These are phyloP conservation scores for Sterrhoptilus dennistouni DNA, from an alignment of 2,113 vertebrate genomes.

Conservation along the genomic window DNA sequence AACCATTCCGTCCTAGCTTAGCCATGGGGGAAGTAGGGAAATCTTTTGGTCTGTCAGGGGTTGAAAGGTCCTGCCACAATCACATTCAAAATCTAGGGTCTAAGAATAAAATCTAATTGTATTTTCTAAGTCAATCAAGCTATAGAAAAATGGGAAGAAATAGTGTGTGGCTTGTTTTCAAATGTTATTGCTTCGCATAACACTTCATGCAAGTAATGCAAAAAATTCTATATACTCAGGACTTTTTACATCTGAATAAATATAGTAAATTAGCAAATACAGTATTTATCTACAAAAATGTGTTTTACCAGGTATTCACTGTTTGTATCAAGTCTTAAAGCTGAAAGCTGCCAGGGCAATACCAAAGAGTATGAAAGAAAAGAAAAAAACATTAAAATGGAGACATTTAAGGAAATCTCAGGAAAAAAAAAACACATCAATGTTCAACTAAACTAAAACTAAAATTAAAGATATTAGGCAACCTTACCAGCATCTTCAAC, in stretches of 20 bases:
- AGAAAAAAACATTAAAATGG: neutral
- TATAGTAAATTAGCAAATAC: constrained; percentile 18
- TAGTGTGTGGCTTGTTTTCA: neutral
- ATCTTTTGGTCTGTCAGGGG: neutral
- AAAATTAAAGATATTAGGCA: neutral
- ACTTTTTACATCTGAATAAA: constrained; percentile 48
- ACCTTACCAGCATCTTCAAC: neutral
- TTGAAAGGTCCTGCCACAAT: neutral
- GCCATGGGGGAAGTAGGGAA: neutral
- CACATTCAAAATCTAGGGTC: neutral
- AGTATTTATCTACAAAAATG: constrained; percentile 28
- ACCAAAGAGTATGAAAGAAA: neutral
- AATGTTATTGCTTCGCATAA: neutral
- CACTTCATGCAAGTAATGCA: constrained; percentile 10
- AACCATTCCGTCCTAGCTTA: neutral
- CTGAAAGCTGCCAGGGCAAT: neutral
- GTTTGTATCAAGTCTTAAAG: constrained; percentile 26
- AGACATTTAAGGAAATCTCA: neutral
- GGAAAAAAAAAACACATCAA: neutral
- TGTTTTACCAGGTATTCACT: constrained; percentile 18
- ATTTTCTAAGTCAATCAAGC: neutral
- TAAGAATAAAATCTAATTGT: neutral
- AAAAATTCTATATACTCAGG: constrained; percentile 14
- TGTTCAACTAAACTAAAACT: neutral
- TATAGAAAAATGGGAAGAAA: neutral